phyloP scores from a whole-genome alignment of 2,888 invertebrate genomes.

The Lithosia quadra region DNA sequence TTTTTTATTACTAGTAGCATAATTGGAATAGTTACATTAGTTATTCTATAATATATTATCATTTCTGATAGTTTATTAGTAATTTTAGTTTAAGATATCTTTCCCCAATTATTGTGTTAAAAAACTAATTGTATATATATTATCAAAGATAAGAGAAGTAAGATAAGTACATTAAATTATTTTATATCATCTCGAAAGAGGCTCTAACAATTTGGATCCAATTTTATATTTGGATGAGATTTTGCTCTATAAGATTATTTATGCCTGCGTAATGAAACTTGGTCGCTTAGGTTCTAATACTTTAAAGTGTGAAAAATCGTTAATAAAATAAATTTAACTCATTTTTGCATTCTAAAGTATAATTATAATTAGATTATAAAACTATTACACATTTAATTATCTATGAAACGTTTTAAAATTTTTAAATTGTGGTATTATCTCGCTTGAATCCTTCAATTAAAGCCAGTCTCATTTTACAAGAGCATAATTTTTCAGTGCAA shows the following conservation, averaged over 20 bases:
- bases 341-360: conserved; percentile 2
- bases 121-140: too few species aligned
- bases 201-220: background rate
- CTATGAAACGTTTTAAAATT: conserved; percentile 3
- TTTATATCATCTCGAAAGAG: background rate
- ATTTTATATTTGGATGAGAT: background rate
- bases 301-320: background rate
- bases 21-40: too few species aligned
- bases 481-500: conserved; percentile 4
- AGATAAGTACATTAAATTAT: too few species aligned
- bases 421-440: conserved; percentile 2
- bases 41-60: too few species aligned
- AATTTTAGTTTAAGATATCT: too few species aligned
- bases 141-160: too few species aligned
- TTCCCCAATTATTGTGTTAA: too few species aligned
- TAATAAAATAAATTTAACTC: conserved; percentile 2
- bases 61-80: too few species aligned
- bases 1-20: too few species aligned
- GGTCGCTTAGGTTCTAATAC: background rate
- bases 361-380: background rate
- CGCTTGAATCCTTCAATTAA: conserved; percentile 1
- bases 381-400: conserved; percentile 8
- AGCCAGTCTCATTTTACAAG: background rate
- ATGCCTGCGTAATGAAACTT: background rate
- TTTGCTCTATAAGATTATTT: background rate